Conservation (phyloP, 2,113 vertebrate species). For the Macroglossus sobrinus region DNA sequence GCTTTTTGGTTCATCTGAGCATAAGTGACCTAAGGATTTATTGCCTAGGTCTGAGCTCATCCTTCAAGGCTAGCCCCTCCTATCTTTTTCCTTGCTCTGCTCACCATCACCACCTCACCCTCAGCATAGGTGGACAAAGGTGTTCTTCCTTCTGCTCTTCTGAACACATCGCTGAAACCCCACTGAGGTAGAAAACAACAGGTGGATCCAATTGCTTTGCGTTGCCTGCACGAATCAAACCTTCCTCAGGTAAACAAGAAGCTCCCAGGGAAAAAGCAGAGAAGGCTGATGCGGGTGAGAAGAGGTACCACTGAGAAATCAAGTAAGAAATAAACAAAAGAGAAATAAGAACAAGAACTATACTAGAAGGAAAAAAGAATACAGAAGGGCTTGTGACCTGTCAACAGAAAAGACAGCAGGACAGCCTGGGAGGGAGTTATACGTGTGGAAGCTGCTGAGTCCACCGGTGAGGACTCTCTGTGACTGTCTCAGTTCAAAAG, state of each 20-base stretch:
- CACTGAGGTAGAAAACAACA: background rate
- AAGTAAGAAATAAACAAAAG: background rate
- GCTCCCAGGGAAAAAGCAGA: background rate
- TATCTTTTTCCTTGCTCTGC: background rate
- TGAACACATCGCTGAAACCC: background rate
- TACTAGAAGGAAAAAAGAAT: background rate
- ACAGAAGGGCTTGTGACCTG: background rate
- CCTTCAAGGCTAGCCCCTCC: background rate
- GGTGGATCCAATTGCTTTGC: slow-evolving; percentile 33
- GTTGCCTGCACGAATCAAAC: background rate
- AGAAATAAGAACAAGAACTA: background rate
- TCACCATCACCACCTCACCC: background rate
- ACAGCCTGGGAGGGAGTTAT: background rate
- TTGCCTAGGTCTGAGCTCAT: background rate
- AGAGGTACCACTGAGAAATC: background rate
- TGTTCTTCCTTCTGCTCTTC: background rate
- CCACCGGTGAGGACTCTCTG: background rate
- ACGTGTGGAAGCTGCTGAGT: background rate
- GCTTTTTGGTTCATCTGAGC: background rate
- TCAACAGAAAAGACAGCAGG: background rate
- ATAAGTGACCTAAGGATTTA: background rate
- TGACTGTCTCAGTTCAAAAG: background rate
- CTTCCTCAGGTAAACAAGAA: background rate
- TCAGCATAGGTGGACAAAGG: background rate
- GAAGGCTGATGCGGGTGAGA: background rate